These are phyloP conservation scores for Paracanthobrama guichenoti DNA, from an alignment of 2,113 vertebrate genomes.

Conservation along the genomic window DNA sequence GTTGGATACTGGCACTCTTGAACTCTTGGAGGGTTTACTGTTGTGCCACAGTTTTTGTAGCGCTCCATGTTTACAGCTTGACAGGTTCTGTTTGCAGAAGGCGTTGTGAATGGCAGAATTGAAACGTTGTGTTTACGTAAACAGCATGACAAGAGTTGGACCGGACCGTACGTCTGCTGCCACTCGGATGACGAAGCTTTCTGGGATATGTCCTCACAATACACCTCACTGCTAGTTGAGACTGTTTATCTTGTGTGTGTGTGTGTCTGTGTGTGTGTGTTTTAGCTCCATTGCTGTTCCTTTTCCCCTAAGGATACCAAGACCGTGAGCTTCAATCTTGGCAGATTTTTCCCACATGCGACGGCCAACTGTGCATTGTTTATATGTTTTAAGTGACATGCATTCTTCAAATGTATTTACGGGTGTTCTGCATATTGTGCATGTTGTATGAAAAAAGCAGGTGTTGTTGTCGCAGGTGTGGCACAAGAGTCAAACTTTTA, in stretches of 20 bases:
- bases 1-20: slow-evolving; percentile 57
- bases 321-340: slow-evolving; percentile 43
- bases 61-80: slow-evolving; percentile 17
- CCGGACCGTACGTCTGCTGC: slow-evolving; percentile 50
- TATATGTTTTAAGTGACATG: neutral
- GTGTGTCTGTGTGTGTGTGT: neutral
- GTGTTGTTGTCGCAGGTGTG: slow-evolving; percentile 34
- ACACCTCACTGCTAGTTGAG: neutral
- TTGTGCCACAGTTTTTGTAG: neutral
- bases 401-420: slow-evolving; percentile 14
- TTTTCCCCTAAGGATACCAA: slow-evolving; percentile 22
- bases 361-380: slow-evolving; percentile 1
- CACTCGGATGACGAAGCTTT: slow-evolving; percentile 49
- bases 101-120: neutral
- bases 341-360: neutral
- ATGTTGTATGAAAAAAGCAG: slow-evolving; percentile 16
- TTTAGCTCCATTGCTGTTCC: neutral
- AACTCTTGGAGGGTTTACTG: neutral
- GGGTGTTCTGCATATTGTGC: neutral
- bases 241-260: neutral
- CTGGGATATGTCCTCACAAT: slow-evolving; percentile 35
- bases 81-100: slow-evolving; percentile 27
- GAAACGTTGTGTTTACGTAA: slow-evolving; percentile 26
- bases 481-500: slow-evolving; percentile 32
- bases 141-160: slow-evolving; percentile 37